Base-by-base conservation (phyloP, 2,888 invertebrate genomes). In the Merodon equestris region DNA sequence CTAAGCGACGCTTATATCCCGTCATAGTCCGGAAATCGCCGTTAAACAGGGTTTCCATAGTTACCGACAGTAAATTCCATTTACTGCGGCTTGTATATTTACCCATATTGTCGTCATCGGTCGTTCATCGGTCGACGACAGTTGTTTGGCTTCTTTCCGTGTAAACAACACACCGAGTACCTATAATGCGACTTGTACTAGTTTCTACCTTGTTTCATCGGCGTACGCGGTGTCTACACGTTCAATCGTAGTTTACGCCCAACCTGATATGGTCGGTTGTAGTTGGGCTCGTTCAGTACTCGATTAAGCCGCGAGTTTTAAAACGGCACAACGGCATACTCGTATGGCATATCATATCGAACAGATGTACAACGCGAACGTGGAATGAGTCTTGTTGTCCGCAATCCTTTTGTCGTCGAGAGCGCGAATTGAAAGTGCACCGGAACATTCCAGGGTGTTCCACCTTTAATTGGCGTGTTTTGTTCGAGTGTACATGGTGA, bases 111-210 rank as follows among this genome's bases (percentile, higher is more conserved):
- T 40, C 45, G 60, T 44, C 36, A 27, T 42, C 34, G 47, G 19
- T n/a, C 42, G 63, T 66, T 47, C 42, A 54, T 66, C 45, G 36
- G 27, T n/a, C 40, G 34, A 27, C 54, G 34, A 63, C 61, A 42
- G 63, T 76, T 45, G 19, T 61, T 72, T 71, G 75, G 71, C 71
- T 81, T 81, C 76, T 63, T 61, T 71, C 53, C 17, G 54, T 36
- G 60, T 70, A 74, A 68, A 70, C 64, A 50, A 27, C 54, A 34
- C 27, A 27, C 27, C 27, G 27, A 27, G 27, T 27, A 27, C 27
- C 2, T 27, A 27, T 27, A 4, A 27, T 27, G 27, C 7, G 27
- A 27, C 27, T 27, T 27, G 27, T 27, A 27, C 27, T 51, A 34
- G 17, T 15, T 44, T 45, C 45, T 48, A 9, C 5, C 10, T 34